phyloP scores from a whole-genome alignment of 2,888 invertebrate genomes.

The Oxystoma pomonae region DNA sequence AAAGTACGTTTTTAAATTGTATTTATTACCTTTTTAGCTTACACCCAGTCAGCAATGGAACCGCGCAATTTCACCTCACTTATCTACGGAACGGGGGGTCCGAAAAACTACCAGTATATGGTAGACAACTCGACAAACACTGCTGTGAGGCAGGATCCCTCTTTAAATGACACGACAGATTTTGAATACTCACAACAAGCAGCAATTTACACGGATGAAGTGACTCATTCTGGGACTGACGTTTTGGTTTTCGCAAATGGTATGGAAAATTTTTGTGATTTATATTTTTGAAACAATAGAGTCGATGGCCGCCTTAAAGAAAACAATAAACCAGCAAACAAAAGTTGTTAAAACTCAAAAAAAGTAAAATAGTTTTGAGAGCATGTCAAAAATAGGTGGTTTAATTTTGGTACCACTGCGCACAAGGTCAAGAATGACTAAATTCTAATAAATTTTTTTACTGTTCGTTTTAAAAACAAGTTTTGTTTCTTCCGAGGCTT shows the following conservation, averaged over 20 bases:
- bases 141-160: conserved; percentile 59
- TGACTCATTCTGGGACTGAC: conserved; percentile 80
- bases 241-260: conserved; percentile 80
- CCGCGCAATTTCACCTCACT: conserved; percentile 70
- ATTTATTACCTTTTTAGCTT: conserved; percentile 23
- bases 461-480: too few species aligned
- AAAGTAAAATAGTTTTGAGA: not conserved
- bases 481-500: too few species aligned
- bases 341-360: not conserved
- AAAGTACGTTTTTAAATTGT: too few species aligned
- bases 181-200: conserved; percentile 72
- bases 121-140: conserved; percentile 35
- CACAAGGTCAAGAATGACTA: too few species aligned
- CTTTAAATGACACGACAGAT: conserved; percentile 54
- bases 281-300: too few species aligned
- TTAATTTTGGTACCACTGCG: too few species aligned
- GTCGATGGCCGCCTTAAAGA: not conserved
- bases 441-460: too few species aligned
- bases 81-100: conserved; percentile 73
- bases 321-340: not conserved
- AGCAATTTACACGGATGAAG: conserved; percentile 65
- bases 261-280: too few species aligned
- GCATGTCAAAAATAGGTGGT: too few species aligned
- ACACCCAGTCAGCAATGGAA: conserved; percentile 56
- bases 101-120: conserved; percentile 59